Percentiles rank a stretch among this genome's conserved stretches.
Evolutionary conservation across 2,113 vertebrate genomes (phyloP).

Genomic region (Ctenodactylus gundi): DNA sequence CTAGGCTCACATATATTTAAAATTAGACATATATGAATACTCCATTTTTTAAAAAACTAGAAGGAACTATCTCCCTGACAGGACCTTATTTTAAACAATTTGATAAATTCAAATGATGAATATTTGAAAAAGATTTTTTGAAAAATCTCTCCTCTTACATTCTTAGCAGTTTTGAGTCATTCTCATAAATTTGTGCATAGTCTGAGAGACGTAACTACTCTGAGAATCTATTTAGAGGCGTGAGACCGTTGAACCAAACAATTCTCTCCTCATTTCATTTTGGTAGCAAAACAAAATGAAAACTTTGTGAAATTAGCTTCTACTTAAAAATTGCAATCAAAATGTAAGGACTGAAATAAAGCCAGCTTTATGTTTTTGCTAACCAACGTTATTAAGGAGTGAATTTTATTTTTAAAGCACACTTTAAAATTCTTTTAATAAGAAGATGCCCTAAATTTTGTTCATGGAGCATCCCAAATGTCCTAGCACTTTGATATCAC

Average conservation of each 20-base stretch:
- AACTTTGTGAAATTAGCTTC: background rate
- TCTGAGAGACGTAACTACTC: background rate
- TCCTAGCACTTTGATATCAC: too few relatives aligned
- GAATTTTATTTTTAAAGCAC: too few relatives aligned
- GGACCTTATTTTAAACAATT: background rate
- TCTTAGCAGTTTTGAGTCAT: background rate
- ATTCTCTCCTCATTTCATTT: background rate
- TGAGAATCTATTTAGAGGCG: background rate
- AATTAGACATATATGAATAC: background rate
- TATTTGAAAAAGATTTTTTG: background rate
- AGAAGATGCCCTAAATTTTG: too few relatives aligned
- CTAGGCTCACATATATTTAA: too few relatives aligned
- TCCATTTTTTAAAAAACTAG: background rate
- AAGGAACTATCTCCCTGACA: background rate
- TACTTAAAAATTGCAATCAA: background rate
- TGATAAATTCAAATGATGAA: background rate
- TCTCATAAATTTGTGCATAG: background rate
- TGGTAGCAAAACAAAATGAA: background rate
- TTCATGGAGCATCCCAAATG: too few relatives aligned
- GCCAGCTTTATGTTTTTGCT: too few relatives aligned
- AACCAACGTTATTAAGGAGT: too few relatives aligned
- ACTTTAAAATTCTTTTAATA: too few relatives aligned
- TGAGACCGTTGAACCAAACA: background rate
- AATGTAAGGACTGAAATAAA: background rate
- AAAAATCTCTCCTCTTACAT: background rate